Conservation (phyloP, 2,797 vertebrate species). For the Buceros bicornis region DNA sequence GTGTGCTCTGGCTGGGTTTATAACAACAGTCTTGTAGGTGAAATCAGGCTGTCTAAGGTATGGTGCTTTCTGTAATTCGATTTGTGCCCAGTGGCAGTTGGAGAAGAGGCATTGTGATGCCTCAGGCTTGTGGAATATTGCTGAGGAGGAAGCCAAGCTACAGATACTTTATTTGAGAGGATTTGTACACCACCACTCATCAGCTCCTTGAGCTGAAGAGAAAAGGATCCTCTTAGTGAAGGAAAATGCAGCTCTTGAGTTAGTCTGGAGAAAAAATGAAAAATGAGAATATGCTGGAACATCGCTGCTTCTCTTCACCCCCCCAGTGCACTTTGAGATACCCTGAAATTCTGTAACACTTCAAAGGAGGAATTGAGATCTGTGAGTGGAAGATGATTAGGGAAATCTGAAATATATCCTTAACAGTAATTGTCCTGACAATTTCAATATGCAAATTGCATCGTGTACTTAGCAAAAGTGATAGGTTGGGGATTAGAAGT, state of each 20-base stretch:
- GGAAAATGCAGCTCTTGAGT: not conserved
- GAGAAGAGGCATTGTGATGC: not conserved
- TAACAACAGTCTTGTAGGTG: not conserved
- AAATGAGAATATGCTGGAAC: not conserved
- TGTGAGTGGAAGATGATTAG: slow-evolving; percentile 31
- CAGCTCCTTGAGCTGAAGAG: not conserved
- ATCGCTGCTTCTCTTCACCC: not conserved
- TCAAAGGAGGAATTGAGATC: slow-evolving; percentile 26
- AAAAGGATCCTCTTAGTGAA: not conserved
- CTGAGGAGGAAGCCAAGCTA: not conserved
- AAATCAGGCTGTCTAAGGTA: not conserved
- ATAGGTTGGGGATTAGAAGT: slow-evolving; percentile 23
- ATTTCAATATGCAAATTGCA: slow-evolving; percentile 33
- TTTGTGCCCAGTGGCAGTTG: not conserved
- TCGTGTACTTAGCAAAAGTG: slow-evolving; percentile 16
- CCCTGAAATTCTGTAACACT: not conserved
- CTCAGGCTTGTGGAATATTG: not conserved
- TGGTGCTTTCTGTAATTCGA: not conserved
- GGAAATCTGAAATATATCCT: slow-evolving; percentile 46
- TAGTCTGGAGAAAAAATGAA: slow-evolving; percentile 1
- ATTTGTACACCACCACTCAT: not conserved
- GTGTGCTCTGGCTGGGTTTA: not conserved
- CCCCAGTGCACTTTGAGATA: not conserved
- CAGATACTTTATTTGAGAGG: not conserved
- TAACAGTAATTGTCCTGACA: slow-evolving; percentile 46